Percentiles rank a stretch among this genome's conserved stretches.
Conservation (phyloP, 2,888 invertebrate species). For the Metacarcinus magister region DNA sequence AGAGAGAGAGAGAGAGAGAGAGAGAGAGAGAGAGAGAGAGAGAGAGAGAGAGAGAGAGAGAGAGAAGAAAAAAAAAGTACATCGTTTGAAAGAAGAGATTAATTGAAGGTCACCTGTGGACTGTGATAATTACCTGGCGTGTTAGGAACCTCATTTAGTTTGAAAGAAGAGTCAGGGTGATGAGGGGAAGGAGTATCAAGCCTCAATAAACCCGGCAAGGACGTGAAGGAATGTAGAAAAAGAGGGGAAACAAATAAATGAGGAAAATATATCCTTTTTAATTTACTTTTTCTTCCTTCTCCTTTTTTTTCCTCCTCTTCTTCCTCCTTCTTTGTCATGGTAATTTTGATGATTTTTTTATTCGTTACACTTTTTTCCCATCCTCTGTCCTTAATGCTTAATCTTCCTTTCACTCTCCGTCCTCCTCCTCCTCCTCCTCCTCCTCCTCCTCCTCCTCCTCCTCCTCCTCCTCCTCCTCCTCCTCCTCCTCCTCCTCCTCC, state of each 20-base stretch:
- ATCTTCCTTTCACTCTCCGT: not conserved
- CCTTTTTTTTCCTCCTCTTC: not conserved
- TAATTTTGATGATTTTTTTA: too few relatives aligned
- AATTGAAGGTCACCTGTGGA: not conserved
- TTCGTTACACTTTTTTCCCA: not conserved
- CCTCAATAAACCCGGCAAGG: too few relatives aligned
- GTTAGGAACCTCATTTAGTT: not conserved
- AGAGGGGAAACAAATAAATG: too few relatives aligned
- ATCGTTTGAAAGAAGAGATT: too few relatives aligned
- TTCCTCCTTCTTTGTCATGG: not conserved
- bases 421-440: not conserved
- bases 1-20: not conserved
- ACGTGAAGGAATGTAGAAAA: not conserved
- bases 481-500: not conserved
- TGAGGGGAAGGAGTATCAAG: too few relatives aligned
- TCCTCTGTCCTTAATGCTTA: not conserved
- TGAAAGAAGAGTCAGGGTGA: too few relatives aligned
- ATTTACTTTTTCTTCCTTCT: not conserved
- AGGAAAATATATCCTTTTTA: not conserved
- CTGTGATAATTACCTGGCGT: not conserved
- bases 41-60: slow-evolving; percentile 43
- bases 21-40: slow-evolving; percentile 55
- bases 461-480: not conserved
- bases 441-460: not conserved
- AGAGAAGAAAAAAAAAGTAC: not conserved